Evolutionary conservation across 2,113 vertebrate genomes (phyloP).

Genomic region (Aptenodytes forsteri): DNA sequence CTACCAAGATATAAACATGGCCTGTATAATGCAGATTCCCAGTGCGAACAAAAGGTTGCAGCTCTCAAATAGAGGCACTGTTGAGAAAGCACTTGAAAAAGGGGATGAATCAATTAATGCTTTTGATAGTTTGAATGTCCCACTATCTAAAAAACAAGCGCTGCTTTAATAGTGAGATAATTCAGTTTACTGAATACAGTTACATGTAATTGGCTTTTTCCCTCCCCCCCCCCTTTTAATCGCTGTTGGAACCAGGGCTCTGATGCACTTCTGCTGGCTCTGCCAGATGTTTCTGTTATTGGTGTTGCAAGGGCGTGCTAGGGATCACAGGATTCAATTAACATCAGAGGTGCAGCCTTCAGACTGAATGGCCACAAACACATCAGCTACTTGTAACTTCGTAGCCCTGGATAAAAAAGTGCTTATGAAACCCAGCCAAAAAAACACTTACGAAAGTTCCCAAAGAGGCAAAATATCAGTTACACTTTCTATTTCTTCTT

Average conservation of each 20-base stretch:
- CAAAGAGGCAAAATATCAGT: not conserved
- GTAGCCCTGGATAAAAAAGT: not conserved
- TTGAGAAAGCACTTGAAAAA: conserved; percentile 57
- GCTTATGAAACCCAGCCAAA: not conserved
- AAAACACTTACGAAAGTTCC: not conserved
- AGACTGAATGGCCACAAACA: not conserved
- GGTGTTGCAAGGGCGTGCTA: not conserved
- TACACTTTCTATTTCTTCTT: not conserved
- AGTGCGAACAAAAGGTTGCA: conserved; percentile 47
- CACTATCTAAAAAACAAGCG: conserved; percentile 56
- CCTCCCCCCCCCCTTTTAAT: not conserved
- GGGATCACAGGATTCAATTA: not conserved
- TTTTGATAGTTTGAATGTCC: conserved; percentile 60
- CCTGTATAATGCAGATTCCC: conserved; percentile 25
- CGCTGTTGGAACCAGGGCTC: not conserved
- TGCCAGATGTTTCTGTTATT: not conserved
- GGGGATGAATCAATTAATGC: conserved; percentile 65
- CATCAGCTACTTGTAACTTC: not conserved
- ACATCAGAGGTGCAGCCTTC: not conserved
- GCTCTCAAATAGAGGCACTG: conserved; percentile 25
- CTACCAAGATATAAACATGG: conserved; percentile 2
- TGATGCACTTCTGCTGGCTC: not conserved
- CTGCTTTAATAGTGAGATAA: conserved; percentile 56
- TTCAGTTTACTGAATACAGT: conserved; percentile 70
- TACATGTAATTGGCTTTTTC: conserved; percentile 54